Conservation (phyloP, 1,140 invertebrate genomes). For the Pomacea maculata region DNA sequence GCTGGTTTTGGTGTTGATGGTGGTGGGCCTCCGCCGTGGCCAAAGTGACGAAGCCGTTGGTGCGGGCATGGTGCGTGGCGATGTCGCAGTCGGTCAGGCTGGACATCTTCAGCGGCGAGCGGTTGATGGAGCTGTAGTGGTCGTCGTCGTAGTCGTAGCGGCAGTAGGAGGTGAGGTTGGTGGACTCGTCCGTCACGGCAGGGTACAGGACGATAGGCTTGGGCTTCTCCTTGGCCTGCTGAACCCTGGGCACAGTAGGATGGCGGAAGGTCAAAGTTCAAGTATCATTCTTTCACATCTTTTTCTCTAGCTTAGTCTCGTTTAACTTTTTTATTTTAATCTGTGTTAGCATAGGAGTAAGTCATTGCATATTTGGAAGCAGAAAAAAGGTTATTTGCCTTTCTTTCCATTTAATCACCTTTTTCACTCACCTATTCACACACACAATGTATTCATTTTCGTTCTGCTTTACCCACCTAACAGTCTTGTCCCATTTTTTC, state of each 20-base stretch:
- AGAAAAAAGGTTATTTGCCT: too few relatives aligned
- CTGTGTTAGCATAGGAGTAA: too few relatives aligned
- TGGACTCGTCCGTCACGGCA: slow-evolving; percentile 33
- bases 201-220: slow-evolving; percentile 42
- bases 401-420: too few relatives aligned
- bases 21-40: slow-evolving; percentile 4
- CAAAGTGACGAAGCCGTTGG: slow-evolving; percentile 27
- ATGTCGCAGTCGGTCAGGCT: slow-evolving; percentile 43
- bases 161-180: slow-evolving; percentile 38
- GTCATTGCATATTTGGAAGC: too few relatives aligned
- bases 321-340: too few relatives aligned
- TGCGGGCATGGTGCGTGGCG: slow-evolving; percentile 9
- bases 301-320: too few relatives aligned
- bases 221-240: slow-evolving; percentile 24
- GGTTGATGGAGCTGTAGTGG: slow-evolving; percentile 53
- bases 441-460: too few relatives aligned
- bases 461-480: too few relatives aligned
- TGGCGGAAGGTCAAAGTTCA: too few relatives aligned
- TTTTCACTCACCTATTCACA: too few relatives aligned
- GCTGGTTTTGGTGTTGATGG: background rate
- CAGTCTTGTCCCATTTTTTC: too few relatives aligned
- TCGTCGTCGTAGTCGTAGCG: slow-evolving; percentile 53
- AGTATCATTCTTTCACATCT: too few relatives aligned
- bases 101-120: slow-evolving; percentile 53
- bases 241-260: slow-evolving; percentile 24